phyloP scores from a whole-genome alignment of 2,888 invertebrate genomes.

The Scaptodrosophila latifasciaeformis region DNA sequence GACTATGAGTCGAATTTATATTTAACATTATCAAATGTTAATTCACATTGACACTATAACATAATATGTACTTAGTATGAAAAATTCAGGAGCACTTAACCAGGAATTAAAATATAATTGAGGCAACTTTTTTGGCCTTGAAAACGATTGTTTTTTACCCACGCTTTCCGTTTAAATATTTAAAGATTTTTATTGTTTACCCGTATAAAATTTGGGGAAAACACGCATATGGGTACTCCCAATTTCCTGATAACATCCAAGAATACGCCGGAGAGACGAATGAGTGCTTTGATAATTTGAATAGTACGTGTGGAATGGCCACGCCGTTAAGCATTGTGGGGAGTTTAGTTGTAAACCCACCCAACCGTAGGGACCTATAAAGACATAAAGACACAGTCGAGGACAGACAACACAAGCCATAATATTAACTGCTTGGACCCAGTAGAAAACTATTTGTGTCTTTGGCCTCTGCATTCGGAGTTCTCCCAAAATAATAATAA shows the following conservation, averaged over 20 bases:
- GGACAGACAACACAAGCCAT: conserved; percentile 3
- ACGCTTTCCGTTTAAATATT: conserved; percentile 31
- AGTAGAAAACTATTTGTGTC: conserved; percentile 38
- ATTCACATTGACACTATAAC: conserved; percentile 38
- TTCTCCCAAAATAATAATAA: conserved; percentile 25
- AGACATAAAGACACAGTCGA: conserved; percentile 41
- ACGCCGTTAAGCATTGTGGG: neutral
- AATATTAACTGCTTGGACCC: conserved; percentile 2
- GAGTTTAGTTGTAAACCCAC: conserved; percentile 34
- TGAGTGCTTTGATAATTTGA: conserved; percentile 1
- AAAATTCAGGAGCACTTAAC: neutral
- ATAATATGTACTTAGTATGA: conserved; percentile 1
- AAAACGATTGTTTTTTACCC: neutral
- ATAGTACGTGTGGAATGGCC: conserved; percentile 5
- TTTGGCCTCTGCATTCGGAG: conserved; percentile 1
- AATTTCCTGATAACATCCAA: too few species aligned
- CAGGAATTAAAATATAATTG: neutral
- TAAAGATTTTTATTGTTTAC: conserved; percentile 16
- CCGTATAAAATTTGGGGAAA: too few species aligned
- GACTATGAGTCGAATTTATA: too few species aligned
- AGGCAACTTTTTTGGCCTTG: neutral
- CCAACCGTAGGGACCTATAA: conserved; percentile 32
- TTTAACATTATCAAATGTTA: conserved; percentile 33
- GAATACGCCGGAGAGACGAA: neutral
- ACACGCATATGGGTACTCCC: too few species aligned